Base-by-base conservation (phyloP, 2,797 vertebrate genomes). In the Sebastiscus albofasciatus region DNA sequence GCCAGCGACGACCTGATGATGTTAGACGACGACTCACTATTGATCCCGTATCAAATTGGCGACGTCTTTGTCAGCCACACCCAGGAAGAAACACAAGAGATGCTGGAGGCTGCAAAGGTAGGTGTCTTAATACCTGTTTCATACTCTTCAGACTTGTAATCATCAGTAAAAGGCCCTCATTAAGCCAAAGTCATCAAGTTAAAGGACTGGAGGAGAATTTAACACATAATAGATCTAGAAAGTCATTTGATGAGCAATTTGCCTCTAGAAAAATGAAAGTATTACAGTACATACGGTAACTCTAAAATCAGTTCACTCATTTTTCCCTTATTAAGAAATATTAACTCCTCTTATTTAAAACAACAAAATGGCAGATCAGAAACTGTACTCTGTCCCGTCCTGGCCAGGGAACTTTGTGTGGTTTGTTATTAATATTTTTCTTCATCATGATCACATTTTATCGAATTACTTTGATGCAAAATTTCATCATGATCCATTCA, bases 1-100 rank as follows among this genome's bases (percentile, higher is more conserved):
- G 98, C 98, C n/a, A 97, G 97, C 6, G 98, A 99, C 34, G 98
- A 99, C 92, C 89, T 99, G 59, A 96, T 99, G 97, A 96, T 99
- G 96, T 91, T 97, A 18, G 97, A 98, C 4, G 97, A 98, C 12
- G 97, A 99, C 75, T 74, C 96, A 1, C 67, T 97, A 2, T 88
- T 97, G 82, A 96, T 99, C 39, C 98, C 98, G 0, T 99, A 99
- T 89, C 98, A 99, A 77, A 99, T 99, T 0, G 99, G 99, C 3
- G 97, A 99, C 4, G 97, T 99, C 7, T 99, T 99, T 84, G 97
- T 99, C 87, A 98, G 97, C 29, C 98, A 99, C 82, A 96, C 97
- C 26, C 98, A 99, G 87, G 98, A 99, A 11, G 97, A 99, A 86
- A 99, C 98, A 0, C 97, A 99, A 59, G 97, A 98, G 79, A 98